Conservation (phyloP, 2,797 vertebrate species). For the Scolopax rusticola region DNA sequence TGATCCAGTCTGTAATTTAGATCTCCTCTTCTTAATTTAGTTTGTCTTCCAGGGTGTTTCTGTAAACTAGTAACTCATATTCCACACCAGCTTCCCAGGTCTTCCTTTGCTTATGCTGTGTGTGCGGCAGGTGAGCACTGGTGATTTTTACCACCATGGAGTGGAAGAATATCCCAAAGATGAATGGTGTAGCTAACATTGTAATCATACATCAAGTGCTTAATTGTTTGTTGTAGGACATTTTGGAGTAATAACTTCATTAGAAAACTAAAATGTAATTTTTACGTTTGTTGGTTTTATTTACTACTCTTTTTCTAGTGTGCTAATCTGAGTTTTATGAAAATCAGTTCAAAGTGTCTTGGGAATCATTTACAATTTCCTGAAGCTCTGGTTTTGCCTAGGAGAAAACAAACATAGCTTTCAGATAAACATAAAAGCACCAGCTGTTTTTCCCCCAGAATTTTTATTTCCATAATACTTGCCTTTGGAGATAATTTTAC, state of each 20-base stretch:
- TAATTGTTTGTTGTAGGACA: slow-evolving; percentile 15
- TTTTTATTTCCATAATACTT: slow-evolving; percentile 58
- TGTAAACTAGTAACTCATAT: not conserved
- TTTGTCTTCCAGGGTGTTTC: not conserved
- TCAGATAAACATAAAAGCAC: slow-evolving; percentile 58
- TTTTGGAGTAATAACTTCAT: slow-evolving; percentile 35
- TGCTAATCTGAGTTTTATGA: slow-evolving; percentile 26
- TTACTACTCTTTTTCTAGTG: slow-evolving; percentile 26
- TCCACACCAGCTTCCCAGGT: not conserved
- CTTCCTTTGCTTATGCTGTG: not conserved
- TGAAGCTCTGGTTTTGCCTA: slow-evolving; percentile 35
- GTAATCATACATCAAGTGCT: not conserved
- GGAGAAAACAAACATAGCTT: slow-evolving; percentile 67
- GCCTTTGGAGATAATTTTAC: slow-evolving; percentile 65
- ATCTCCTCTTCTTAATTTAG: not conserved
- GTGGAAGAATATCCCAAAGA: slow-evolving; percentile 8
- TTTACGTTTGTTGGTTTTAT: slow-evolving; percentile 2
- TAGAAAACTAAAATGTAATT: slow-evolving; percentile 25
- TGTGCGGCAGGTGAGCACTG: not conserved
- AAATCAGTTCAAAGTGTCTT: slow-evolving; percentile 14
- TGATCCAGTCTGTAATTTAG: not conserved
- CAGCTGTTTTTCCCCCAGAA: slow-evolving; percentile 49
- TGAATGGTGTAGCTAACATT: not conserved
- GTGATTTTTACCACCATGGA: not conserved
- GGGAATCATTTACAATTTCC: slow-evolving; percentile 62